phyloP scores from a whole-genome alignment of 2,888 invertebrate species.

The Anagyrus pseudococci region DNA sequence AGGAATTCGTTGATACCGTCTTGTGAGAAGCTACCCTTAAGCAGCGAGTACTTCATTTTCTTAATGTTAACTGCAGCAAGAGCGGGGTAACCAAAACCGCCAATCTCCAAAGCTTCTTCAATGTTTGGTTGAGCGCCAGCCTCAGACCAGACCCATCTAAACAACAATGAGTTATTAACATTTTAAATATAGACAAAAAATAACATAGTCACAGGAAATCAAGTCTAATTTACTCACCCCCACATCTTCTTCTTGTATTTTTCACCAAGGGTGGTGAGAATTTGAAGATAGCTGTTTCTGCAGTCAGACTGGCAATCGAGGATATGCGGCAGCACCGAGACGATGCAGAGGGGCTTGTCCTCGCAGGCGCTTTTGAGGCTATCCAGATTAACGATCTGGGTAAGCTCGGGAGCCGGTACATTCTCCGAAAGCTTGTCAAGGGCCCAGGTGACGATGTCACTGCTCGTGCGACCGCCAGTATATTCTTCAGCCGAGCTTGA shows the following conservation, averaged over 20 bases:
- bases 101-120: conserved; percentile 91
- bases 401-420: conserved; percentile 87
- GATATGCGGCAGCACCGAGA: conserved; percentile 92
- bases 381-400: conserved; percentile 70
- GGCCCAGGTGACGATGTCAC: conserved; percentile 91
- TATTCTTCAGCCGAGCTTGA: conserved; percentile 79
- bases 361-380: conserved; percentile 80
- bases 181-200: conserved; percentile 7
- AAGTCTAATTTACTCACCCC: conserved; percentile 71
- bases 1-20: conserved; percentile 96
- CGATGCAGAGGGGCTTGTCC: conserved; percentile 87
- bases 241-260: conserved; percentile 94
- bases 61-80: conserved; percentile 96
- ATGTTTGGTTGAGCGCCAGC: conserved; percentile 84
- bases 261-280: conserved; percentile 78
- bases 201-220: background rate
- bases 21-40: conserved; percentile 92
- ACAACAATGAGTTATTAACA: conserved; percentile 25
- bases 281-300: conserved; percentile 83
- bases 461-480: conserved; percentile 89
- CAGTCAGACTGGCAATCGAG: conserved; percentile 95
- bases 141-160: conserved; percentile 93
- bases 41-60: conserved; percentile 94
- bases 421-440: conserved; percentile 85
- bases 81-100: conserved; percentile 98